Conservation (phyloP, 2,113 vertebrate genomes). For the Spea bombifrons region DNA sequence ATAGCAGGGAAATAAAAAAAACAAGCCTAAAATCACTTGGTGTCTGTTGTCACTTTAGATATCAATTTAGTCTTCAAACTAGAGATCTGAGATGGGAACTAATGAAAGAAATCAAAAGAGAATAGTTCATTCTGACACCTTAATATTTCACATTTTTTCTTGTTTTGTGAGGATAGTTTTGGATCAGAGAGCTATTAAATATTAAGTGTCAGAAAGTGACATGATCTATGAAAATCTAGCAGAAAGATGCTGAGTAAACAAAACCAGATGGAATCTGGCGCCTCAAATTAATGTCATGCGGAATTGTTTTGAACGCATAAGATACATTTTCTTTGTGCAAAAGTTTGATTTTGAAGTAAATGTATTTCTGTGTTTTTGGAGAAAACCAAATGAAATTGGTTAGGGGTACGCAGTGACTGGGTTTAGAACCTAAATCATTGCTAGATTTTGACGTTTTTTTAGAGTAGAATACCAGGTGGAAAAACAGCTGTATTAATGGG, state of each 20-base stretch:
- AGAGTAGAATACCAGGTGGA: constrained; percentile 25
- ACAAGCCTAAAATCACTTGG: not conserved
- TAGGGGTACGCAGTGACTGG: not conserved
- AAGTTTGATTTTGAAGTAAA: not conserved
- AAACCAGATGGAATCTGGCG: not conserved
- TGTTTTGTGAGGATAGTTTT: not conserved
- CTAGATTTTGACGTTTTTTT: not conserved
- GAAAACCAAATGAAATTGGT: not conserved
- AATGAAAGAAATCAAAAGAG: not conserved
- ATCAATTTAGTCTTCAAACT: not conserved
- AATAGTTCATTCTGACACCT: not conserved
- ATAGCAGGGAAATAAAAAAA: not conserved
- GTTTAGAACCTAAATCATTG: not conserved
- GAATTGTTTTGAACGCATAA: not conserved
- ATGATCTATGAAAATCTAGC: not conserved
- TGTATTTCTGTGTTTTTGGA: not conserved
- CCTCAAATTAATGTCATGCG: too few species aligned
- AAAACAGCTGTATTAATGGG: constrained; percentile 30
- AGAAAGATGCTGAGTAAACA: not conserved
- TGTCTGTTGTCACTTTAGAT: not conserved
- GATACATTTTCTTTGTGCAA: not conserved
- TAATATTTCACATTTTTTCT: not conserved
- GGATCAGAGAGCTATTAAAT: not conserved
- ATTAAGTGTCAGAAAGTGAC: not conserved
- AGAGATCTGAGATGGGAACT: not conserved